These are phyloP conservation scores for Pteropus rufus DNA, from an alignment of 2,797 vertebrate genomes.

Conservation along the genomic window DNA sequence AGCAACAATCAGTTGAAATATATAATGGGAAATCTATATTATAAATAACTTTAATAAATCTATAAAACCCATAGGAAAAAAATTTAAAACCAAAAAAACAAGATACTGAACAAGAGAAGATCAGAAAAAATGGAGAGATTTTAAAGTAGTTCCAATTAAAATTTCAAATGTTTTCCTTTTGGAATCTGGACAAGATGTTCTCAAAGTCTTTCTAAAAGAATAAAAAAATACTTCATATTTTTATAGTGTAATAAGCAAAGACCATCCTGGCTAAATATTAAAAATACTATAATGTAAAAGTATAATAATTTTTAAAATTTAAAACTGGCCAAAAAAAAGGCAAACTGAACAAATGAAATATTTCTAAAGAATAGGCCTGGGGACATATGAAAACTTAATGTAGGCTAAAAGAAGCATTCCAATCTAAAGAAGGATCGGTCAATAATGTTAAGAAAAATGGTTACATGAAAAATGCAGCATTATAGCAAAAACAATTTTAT, in stretches of 20 bases:
- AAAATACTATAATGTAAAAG: neutral
- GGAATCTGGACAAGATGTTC: neutral
- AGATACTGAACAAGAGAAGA: neutral
- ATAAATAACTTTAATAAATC: neutral
- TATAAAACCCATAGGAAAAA: neutral
- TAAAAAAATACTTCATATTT: neutral
- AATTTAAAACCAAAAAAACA: neutral
- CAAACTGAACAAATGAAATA: neutral
- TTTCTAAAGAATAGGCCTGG: neutral
- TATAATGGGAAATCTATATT: neutral
- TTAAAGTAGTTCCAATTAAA: constrained; percentile 4
- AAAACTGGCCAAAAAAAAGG: neutral
- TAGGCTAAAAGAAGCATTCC: neutral
- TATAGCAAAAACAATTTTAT: neutral
- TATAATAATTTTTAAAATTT: neutral
- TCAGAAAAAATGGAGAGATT: neutral
- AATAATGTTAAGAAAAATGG: neutral
- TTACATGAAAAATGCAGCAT: neutral
- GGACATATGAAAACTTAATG: neutral
- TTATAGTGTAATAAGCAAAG: neutral
- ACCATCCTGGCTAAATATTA: neutral
- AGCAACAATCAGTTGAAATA: neutral
- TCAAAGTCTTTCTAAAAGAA: constrained; percentile 4
- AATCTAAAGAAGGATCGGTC: neutral
- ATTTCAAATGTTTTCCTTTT: neutral